Conservation (phyloP, 2,888 invertebrate species). For the Nasonia oneida region DNA sequence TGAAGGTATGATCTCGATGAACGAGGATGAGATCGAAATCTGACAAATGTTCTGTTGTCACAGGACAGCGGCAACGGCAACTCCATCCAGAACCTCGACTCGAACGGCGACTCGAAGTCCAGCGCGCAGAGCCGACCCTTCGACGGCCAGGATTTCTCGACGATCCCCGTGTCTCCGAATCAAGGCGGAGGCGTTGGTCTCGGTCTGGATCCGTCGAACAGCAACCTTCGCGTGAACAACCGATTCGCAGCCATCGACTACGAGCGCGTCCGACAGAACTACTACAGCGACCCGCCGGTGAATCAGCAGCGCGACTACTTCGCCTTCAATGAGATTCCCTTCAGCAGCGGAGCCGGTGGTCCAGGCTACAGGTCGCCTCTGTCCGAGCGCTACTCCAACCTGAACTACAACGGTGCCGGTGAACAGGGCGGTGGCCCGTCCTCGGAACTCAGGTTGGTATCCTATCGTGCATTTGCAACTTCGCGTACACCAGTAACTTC, state of each 20-base stretch:
- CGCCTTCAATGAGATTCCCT: conserved; percentile 50
- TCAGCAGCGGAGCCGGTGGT: conserved; percentile 34
- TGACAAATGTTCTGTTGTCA: neutral
- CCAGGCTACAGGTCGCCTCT: conserved; percentile 48
- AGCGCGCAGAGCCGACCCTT: conserved; percentile 59
- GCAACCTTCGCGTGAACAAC: conserved; percentile 46
- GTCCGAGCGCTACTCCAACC: conserved; percentile 31
- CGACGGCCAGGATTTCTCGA: conserved; percentile 27
- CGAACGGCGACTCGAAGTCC: conserved; percentile 54
- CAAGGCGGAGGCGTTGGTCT: neutral
- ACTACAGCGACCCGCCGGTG: conserved; percentile 53
- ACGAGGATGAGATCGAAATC: neutral
- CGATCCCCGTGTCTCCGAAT: neutral
- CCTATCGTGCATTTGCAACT: no score
- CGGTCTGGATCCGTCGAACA: neutral
- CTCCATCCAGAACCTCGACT: conserved; percentile 30
- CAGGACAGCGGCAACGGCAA: conserved; percentile 13
- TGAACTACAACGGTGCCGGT: conserved; percentile 27
- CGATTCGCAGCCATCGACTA: conserved; percentile 56
- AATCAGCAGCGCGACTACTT: conserved; percentile 52
- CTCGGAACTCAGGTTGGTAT: conserved; percentile 25
- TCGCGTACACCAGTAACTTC: neutral
- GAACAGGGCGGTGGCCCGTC: conserved; percentile 10
- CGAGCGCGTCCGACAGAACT: conserved; percentile 58
- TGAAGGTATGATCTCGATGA: conserved; percentile 19